These are phyloP conservation scores for Hypothenemus hampei DNA, from an alignment of 1,140 invertebrate genomes.

Conservation along the genomic window DNA sequence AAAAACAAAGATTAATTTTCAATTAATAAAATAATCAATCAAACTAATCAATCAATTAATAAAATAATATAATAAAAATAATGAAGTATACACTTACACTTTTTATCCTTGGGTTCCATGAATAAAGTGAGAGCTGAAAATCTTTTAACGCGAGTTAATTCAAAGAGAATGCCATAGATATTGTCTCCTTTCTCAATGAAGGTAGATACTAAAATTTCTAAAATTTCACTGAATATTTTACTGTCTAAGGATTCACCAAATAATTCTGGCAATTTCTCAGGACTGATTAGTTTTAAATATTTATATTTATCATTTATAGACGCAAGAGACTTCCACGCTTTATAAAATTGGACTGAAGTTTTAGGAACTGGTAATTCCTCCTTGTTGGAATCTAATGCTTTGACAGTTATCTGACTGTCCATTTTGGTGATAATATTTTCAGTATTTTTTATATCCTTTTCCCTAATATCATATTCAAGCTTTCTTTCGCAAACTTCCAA, in stretches of 20 bases:
- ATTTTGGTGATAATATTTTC: slow-evolving; percentile 21
- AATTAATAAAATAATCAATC: background rate
- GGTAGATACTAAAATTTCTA: slow-evolving; percentile 31
- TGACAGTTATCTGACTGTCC: slow-evolving; percentile 8
- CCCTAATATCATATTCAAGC: background rate
- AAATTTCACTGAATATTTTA: slow-evolving; percentile 36
- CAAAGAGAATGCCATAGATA: slow-evolving; percentile 31
- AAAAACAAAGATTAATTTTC: slow-evolving; percentile 10
- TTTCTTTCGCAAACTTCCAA: slow-evolving; percentile 33
- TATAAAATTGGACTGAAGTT: slow-evolving; percentile 38
- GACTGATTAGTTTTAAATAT: slow-evolving; percentile 36
- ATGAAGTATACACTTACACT: slow-evolving; percentile 29
- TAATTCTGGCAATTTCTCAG: slow-evolving; percentile 32
- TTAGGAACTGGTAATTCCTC: slow-evolving; percentile 26
- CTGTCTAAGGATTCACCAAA: slow-evolving; percentile 39
- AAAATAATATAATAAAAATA: background rate
- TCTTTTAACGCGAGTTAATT: slow-evolving; percentile 34
- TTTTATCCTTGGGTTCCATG: slow-evolving; percentile 36
- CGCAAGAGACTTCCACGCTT: slow-evolving; percentile 33
- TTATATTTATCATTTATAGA: slow-evolving; percentile 26
- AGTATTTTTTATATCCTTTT: slow-evolving; percentile 27
- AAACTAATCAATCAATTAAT: background rate
- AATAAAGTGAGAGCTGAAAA: slow-evolving; percentile 39
- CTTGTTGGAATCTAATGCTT: slow-evolving; percentile 13
- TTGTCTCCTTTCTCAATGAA: slow-evolving; percentile 30